A percentile compares a stretch with the other conserved stretches of the same genome.
These are phyloP conservation scores for Pelusios castaneus DNA, from an alignment of 2,113 vertebrate species.

Conservation along the genomic window DNA sequence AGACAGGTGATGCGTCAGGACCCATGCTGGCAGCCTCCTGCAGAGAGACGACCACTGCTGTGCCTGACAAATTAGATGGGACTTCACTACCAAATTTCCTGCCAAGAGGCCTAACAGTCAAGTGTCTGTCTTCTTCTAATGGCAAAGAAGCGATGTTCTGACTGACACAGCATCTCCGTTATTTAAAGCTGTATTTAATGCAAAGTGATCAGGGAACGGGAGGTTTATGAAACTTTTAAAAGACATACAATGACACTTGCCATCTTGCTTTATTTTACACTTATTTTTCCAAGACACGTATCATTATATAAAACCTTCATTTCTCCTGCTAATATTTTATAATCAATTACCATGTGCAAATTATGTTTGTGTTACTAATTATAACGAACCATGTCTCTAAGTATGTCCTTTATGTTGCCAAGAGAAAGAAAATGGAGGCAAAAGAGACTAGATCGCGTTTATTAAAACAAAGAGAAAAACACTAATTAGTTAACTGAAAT, in stretches of 20 bases:
- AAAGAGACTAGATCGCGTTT: constrained; percentile 66
- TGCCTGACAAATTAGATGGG: constrained; percentile 82
- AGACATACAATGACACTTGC: neutral
- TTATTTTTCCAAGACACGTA: constrained; percentile 15
- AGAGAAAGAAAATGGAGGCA: constrained; percentile 68
- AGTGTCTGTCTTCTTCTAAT: constrained; percentile 67
- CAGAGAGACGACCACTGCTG: constrained; percentile 63
- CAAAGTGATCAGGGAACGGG: constrained; percentile 19
- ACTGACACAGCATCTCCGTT: constrained; percentile 69
- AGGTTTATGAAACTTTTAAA: constrained; percentile 45
- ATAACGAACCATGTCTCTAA: constrained; percentile 80
- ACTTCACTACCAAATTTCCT: constrained; percentile 78
- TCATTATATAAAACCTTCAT: neutral
- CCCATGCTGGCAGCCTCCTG: constrained; percentile 64
- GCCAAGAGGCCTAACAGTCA: constrained; percentile 84
- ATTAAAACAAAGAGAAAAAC: constrained; percentile 78
- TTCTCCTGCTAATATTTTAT: constrained; percentile 60
- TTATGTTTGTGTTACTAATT: constrained; percentile 81
- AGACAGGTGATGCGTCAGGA: constrained; percentile 74
- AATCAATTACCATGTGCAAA: constrained; percentile 67
- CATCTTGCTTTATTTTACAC: neutral
- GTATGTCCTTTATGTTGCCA: constrained; percentile 78
- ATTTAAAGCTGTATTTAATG: constrained; percentile 64
- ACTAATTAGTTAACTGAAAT: constrained; percentile 74
- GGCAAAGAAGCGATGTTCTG: constrained; percentile 13